These are phyloP conservation scores for Brachylomia viminalis DNA, from an alignment of 2,888 invertebrate genomes.

Conservation along the genomic window DNA sequence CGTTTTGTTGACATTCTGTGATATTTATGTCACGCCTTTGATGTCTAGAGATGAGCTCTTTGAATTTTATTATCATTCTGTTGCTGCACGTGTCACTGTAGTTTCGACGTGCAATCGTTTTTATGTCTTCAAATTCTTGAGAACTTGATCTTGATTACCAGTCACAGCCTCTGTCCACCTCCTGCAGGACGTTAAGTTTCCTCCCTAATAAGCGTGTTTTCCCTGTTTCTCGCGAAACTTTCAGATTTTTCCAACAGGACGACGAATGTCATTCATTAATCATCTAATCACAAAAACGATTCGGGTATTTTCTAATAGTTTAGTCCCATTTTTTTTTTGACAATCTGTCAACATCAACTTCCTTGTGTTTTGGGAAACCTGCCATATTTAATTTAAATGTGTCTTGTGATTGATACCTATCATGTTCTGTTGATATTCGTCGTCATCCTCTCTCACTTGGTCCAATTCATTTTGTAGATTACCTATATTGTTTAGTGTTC, in stretches of 20 bases:
- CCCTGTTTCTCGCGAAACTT: not conserved
- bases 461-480: not conserved
- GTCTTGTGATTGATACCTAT: not conserved
- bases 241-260: not conserved
- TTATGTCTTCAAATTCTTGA: not conserved
- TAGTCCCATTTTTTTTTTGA: not conserved
- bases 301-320: not conserved
- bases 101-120: not conserved
- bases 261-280: not conserved
- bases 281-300: not conserved
- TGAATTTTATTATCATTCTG: constrained; percentile 17
- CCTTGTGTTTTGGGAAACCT: not conserved
- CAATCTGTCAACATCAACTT: no score
- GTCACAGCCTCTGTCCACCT: not conserved
- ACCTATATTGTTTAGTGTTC: not conserved
- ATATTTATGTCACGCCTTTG: constrained; percentile 43
- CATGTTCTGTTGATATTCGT: not conserved
- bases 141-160: not conserved
- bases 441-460: not conserved
- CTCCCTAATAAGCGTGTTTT: not conserved
- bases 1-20: constrained; percentile 41
- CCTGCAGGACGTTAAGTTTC: not conserved
- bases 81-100: not conserved
- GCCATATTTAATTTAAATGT: not conserved
- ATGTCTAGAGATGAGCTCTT: not conserved